Conservation (phyloP, 2,113 vertebrate species). For the Actenoides hombroni region DNA sequence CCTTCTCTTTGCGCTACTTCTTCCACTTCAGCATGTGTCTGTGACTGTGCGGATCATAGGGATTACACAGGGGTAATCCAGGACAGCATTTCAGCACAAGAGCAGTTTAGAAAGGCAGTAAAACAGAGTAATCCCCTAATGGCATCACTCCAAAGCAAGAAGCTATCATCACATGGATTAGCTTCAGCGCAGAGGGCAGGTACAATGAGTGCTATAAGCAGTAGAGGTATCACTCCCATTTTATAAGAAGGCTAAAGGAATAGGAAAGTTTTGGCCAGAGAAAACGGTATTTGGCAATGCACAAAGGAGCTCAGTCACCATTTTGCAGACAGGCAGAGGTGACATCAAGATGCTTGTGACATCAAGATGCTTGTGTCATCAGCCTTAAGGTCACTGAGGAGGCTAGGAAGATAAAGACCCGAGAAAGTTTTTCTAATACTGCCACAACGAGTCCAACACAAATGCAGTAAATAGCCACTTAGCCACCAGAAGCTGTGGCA, state of each 20-base stretch:
- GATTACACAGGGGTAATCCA: conserved; percentile 42
- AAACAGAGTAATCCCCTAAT: neutral
- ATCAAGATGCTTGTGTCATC: neutral
- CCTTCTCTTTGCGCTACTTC: neutral
- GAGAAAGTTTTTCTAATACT: neutral
- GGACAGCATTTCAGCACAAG: neutral
- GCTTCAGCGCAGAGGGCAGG: neutral
- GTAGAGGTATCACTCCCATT: neutral
- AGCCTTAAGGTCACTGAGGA: neutral
- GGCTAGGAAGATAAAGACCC: neutral
- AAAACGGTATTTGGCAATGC: neutral
- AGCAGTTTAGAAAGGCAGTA: conserved; percentile 2
- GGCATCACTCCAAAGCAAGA: conserved; percentile 4
- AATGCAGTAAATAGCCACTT: neutral
- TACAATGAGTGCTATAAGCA: neutral
- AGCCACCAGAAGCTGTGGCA: neutral
- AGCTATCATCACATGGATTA: neutral
- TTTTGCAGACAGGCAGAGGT: neutral
- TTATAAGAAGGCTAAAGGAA: neutral
- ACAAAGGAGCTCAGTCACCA: neutral
- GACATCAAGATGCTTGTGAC: neutral
- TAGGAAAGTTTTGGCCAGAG: neutral
- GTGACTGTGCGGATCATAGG: neutral
- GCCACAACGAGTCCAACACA: neutral
- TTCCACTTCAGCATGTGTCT: neutral